Evolutionary conservation across 2,797 vertebrate genomes (phyloP), one percentile per base, ranked within the genome.

Genomic region (Harpagifer antarcticus): DNA sequence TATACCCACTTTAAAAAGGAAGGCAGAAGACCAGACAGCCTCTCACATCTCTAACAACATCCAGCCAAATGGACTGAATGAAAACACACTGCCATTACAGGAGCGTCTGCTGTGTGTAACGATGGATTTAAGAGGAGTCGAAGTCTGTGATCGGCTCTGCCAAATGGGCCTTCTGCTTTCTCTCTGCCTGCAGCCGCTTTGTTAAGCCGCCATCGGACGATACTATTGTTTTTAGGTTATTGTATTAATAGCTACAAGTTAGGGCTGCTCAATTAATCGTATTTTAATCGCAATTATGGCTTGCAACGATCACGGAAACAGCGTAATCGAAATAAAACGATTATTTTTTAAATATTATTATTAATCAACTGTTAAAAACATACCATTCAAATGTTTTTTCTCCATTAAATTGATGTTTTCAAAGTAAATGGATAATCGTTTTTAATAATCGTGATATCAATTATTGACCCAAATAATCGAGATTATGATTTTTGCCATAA

Each of bases 1-100:
- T 71, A 68, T 9, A 56, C 78, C 68, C 86, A 86, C 86, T 83
- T 83, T 37, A 75, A 66, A 75, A 66, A 16, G 12, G 66, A 57
- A 15, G 68, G 57, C 76, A 54, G 17, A 4, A 1, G 68, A 65
- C 43, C 66, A 14, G 72, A 44, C 76, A 44, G 9, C 71, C 40
- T 66, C 86, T 64, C 58, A 3, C 73, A 13, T 43, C 52, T 55
- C 7, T 11, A 58, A 76, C 66, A 73, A 27, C 58, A 50, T 48
- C 14, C 55, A 54, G 63, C 54, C 67, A 82, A 79, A 83, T 53
- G 70, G 66, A 56, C 57, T 14, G 47, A 33, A 69, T 53, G 47
- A 79, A 66, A 72, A 82, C 40, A 65, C 0, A 4, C 54, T 42
- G 76, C 71, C 74, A 69, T 12, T 48, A 27, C 37, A 20, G 3